Conservation (phyloP, 2,797 vertebrate genomes). For the Taenioides sp. region DNA sequence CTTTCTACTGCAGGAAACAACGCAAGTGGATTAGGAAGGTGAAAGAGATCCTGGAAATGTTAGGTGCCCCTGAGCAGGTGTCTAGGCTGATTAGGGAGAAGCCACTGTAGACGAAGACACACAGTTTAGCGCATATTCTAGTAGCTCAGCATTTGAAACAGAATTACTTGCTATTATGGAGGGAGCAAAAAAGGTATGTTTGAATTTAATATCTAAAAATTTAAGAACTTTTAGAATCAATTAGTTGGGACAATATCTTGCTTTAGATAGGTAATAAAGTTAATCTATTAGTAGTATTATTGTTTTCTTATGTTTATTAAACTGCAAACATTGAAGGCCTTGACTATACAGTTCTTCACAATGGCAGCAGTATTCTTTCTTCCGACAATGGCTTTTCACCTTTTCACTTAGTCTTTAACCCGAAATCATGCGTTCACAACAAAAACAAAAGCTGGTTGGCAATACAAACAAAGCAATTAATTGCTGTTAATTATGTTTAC, state of each 20-base stretch:
- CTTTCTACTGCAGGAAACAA: slow-evolving; percentile 30
- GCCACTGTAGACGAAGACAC: slow-evolving; percentile 30
- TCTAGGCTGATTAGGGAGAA: slow-evolving; percentile 54
- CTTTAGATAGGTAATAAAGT: not conserved
- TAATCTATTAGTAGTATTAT: not conserved
- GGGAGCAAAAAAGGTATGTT: slow-evolving; percentile 64
- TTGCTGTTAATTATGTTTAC: slow-evolving; percentile 39
- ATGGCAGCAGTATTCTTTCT: slow-evolving; percentile 1
- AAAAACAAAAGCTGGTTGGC: slow-evolving; percentile 25
- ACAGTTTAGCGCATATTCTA: slow-evolving; percentile 26
- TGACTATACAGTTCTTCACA: slow-evolving; percentile 29
- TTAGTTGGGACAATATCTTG: not conserved
- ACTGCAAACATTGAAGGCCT: slow-evolving; percentile 40
- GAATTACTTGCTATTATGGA: slow-evolving; percentile 51
- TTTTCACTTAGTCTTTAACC: slow-evolving; percentile 33
- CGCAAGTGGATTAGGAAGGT: slow-evolving; percentile 63
- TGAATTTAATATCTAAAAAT: slow-evolving; percentile 3
- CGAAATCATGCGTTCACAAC: slow-evolving; percentile 18
- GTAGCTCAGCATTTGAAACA: slow-evolving; percentile 15
- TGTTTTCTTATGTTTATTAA: slow-evolving; percentile 22
- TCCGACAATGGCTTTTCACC: slow-evolving; percentile 31
- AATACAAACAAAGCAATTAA: slow-evolving; percentile 45
- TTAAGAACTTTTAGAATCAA: not conserved
- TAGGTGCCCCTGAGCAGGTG: slow-evolving; percentile 60
- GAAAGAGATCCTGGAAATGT: slow-evolving; percentile 40